phyloP scores from a whole-genome alignment of 2,888 invertebrate genomes.

The Arge pagana region DNA sequence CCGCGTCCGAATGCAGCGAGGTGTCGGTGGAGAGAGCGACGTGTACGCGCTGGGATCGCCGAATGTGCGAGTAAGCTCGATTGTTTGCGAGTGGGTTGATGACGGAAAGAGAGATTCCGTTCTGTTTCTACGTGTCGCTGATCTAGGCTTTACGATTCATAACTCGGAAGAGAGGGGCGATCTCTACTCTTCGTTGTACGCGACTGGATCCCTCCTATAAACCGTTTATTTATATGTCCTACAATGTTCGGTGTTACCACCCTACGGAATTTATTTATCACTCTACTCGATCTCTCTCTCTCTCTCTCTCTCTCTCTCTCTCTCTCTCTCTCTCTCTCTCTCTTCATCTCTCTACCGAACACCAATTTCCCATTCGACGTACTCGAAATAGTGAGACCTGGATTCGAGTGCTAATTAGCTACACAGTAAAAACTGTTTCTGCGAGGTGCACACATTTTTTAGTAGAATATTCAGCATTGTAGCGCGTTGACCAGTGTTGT shows the following conservation, averaged over 20 bases:
- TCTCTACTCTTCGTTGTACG: too few relatives aligned
- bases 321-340: conserved; percentile 20
- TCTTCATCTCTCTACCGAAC: conserved; percentile 24
- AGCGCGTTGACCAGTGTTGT: too few relatives aligned
- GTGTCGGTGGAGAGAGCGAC: too few relatives aligned
- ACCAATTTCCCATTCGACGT: too few relatives aligned
- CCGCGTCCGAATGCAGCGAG: too few relatives aligned
- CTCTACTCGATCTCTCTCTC: conserved; percentile 39
- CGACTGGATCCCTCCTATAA: conserved; percentile 47
- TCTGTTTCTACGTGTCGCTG: conserved; percentile 35
- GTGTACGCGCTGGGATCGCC: not conserved
- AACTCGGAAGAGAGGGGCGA: conserved; percentile 47
- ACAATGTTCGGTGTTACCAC: conserved; percentile 47
- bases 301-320: conserved; percentile 24
- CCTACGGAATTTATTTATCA: conserved; percentile 49
- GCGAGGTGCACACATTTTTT: too few relatives aligned
- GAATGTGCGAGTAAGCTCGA: too few relatives aligned
- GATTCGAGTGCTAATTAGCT: too few relatives aligned
- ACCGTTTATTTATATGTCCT: conserved; percentile 58
- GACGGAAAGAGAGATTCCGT: not conserved
- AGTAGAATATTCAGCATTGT: too few relatives aligned
- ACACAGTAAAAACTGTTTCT: too few relatives aligned
- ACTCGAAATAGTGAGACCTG: too few relatives aligned
- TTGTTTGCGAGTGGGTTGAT: too few relatives aligned
- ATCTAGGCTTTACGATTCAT: conserved; percentile 57